Base-by-base conservation (phyloP, 2,888 invertebrate genomes). In the Automeris io region DNA sequence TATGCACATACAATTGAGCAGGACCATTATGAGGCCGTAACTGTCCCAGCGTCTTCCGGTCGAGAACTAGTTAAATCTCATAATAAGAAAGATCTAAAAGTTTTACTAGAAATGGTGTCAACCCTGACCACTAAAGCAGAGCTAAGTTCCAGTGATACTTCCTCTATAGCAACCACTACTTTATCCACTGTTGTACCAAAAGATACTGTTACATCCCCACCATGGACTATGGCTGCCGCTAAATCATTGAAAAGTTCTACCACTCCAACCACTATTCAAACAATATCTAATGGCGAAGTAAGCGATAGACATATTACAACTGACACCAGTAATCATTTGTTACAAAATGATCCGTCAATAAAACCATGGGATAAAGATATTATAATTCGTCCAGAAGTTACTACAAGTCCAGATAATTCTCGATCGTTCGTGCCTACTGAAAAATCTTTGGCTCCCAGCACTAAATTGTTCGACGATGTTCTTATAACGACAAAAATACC, bases 191-290 rank as follows among this genome's bases (percentile, higher is more conserved):
- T 68, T 8, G 50, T 57, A 4, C 54, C 52, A 4, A 65, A 50
- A 38, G 76, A 73, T 37, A 69, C 49, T 42, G 63, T 74, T 43
- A 72, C 80, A 18, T 68, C 72, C n/a, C 81, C 85, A 29, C 79
- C 87, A 4, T 88, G 88, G 74, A 88, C 85, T 34, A 83, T 89
- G 64, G 89, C 89, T 19, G 87, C 88, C 7, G 70, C 89, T 29
- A 69, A 71, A 40, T 76, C 76, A 8, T 80, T 82, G 82, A 83
- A 78, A 50, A 71, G 68, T 42, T 67, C 74, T 21, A 64, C 65
- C 2, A 50, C 71, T 18, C 66, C 73, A 1, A 74, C 80, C 1
- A 70, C 73, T 11, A 57, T 70, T 48, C 75, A 63, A 43, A 70
- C 76, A 5, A 51, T 73, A 33, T 68, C 79, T 3, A 80, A 76